Evolutionary conservation across 2,797 vertebrate species (phyloP).

Genomic region (Dicrostonyx torquatus): DNA sequence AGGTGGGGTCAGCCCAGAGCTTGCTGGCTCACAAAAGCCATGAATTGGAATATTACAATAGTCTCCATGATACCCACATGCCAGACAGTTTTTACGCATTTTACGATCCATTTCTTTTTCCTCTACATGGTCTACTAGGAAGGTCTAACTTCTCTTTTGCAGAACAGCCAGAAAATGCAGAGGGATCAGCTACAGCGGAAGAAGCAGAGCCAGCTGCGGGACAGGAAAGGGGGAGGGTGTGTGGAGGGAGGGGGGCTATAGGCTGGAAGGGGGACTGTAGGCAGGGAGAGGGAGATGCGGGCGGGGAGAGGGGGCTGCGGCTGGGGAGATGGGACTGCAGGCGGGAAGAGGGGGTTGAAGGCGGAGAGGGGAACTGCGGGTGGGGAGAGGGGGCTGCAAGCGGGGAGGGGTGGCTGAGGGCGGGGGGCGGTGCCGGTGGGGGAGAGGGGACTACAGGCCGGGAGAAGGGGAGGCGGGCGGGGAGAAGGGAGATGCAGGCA

Average conservation of each 20-base stretch:
- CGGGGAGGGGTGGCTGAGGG: not conserved
- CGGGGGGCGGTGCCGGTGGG: not conserved
- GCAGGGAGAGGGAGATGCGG: not conserved
- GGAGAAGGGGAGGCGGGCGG: not conserved
- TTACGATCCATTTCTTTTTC: not conserved
- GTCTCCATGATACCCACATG: not conserved
- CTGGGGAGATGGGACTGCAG: not conserved
- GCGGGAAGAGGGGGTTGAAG: not conserved
- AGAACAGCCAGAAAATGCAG: not conserved
- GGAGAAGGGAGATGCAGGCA: not conserved
- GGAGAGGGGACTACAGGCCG: not conserved
- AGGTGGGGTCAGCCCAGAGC: not conserved
- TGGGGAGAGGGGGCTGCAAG: not conserved
- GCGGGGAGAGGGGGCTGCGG: not conserved
- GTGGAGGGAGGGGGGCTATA: not conserved
- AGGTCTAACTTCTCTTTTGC: not conserved
- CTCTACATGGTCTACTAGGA: not conserved
- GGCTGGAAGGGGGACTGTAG: too few relatives aligned
- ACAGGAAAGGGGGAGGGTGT: not conserved
- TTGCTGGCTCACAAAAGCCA: not conserved
- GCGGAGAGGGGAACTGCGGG: too few relatives aligned
- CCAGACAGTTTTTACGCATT: not conserved
- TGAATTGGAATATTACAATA: not conserved
- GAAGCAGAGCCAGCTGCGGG: not conserved
- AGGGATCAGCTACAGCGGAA: not conserved